Base-by-base conservation (phyloP, 2,888 invertebrate species). In the Drosophila acutilabella region DNA sequence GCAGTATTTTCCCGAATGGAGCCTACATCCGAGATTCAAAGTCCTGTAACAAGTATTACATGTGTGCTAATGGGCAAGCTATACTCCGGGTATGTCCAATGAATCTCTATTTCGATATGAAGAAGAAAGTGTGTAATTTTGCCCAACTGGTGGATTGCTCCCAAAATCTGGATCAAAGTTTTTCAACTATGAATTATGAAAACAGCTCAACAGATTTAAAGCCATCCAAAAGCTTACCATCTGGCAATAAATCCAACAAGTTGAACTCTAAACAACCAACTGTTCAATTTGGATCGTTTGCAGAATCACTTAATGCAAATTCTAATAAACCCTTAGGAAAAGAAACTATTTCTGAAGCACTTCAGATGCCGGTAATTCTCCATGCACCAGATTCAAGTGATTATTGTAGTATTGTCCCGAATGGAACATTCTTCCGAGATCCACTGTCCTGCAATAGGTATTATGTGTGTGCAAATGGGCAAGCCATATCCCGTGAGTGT, bases 111-210 rank as follows among this genome's bases (percentile, higher is more conserved):
- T 33, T 41, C 52, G 45, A 52, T 16, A 41, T 58, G 5, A 40
- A 48, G 13, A 40, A 26, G 48, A 58, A 58, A n/a, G 18, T 58
- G 2, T 58, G 58, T 16, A 48, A 48, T 18, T 58, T 36, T 7
- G 33, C 56, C 5, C 33, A 54, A 1, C 42, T 44, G 13, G 54
- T 54, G 4, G 44, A 54, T 16, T 54, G 54, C 30, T 8, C 20
- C 1, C n/a, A 45, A 2, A 7, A 18, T n/a, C 18, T 5, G 30
- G 65, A n/a, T 33, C 5, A 52, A 11, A 14, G 23, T 13, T 16
- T 36, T 11, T 40, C 52, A 26, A 2, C 16, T 30, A 30, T 8
- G 5, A 6, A 30, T 10, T 1, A 14, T 18, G 42, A 30, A 23
- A 16, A 16, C 5, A n/a, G 26, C 13, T 16, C 26, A 16, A 16